Evolutionary conservation across 30 jellyfish, hydroid and myxozoan genomes (phyloP).

Genomic region (Chrysaora quinquecirrha): DNA sequence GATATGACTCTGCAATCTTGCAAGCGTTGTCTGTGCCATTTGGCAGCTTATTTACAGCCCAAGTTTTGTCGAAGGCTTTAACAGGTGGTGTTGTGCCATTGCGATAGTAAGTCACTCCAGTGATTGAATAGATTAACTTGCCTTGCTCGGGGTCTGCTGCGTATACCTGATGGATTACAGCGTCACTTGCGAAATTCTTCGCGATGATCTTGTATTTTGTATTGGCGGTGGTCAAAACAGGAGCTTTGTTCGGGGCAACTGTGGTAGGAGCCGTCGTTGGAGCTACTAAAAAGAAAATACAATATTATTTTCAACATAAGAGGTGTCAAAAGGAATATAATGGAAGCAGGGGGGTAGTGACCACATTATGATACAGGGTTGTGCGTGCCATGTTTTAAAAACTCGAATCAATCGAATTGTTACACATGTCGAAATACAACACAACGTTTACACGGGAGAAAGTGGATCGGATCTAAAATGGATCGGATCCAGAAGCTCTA

Average conservation of each 20-base stretch:
- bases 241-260: constrained; percentile 27
- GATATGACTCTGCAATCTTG: constrained; percentile 30
- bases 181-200: constrained; percentile 8
- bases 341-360: no score
- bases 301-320: no score
- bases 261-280: not conserved
- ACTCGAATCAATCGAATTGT: no score
- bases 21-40: constrained; percentile 4
- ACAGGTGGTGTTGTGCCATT: constrained; percentile 39
- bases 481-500: no score
- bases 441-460: no score
- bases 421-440: no score
- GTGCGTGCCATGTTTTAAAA: no score
- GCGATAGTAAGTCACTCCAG: constrained; percentile 44
- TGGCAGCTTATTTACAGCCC: constrained; percentile 35
- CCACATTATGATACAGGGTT: no score
- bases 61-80: constrained; percentile 5
- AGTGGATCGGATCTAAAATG: no score
- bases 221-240: constrained; percentile 5
- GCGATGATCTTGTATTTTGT: constrained; percentile 14
- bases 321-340: no score
- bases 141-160: constrained; percentile 63
- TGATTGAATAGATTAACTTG: constrained; percentile 39
- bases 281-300: not conserved
- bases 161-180: constrained; percentile 12